A percentile compares a stretch with the other conserved stretches of the same genome.
Conservation (phyloP, 1,140 invertebrate species). For the Drosophila arawakana region DNA sequence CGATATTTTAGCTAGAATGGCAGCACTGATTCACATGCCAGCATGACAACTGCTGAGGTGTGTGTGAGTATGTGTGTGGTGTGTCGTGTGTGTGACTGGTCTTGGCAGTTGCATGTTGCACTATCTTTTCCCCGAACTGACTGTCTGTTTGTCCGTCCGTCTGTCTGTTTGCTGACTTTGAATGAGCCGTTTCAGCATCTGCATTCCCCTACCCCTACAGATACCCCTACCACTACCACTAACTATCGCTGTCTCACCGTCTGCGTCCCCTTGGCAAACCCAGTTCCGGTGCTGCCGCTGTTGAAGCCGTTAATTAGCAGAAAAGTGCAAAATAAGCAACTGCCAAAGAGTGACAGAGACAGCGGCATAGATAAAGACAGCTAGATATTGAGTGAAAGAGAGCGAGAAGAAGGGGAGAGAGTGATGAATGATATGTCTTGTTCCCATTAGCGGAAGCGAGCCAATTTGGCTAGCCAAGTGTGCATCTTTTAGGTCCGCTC, state of each 20-base stretch:
- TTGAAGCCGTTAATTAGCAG: slow-evolving; percentile 70
- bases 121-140: slow-evolving; percentile 77
- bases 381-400: background rate
- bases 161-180: slow-evolving; percentile 58
- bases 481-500: slow-evolving; percentile 27
- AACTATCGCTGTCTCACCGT: no score
- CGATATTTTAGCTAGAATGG: no score
- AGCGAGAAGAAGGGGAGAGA: background rate
- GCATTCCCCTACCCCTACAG: background rate
- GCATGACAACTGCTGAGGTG: slow-evolving; percentile 31
- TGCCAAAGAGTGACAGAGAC: background rate
- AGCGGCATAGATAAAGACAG: background rate
- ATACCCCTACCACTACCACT: background rate
- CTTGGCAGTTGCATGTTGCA: slow-evolving; percentile 76
- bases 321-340: slow-evolving; percentile 64
- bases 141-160: slow-evolving; percentile 22
- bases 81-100: slow-evolving; percentile 54
- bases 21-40: slow-evolving; percentile 24
- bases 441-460: slow-evolving; percentile 64
- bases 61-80: slow-evolving; percentile 23
- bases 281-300: slow-evolving; percentile 49
- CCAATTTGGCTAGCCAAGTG: slow-evolving; percentile 58
- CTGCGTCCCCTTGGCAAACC: slow-evolving; percentile 14
- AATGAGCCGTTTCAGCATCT: slow-evolving; percentile 49
- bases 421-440: background rate